Base-by-base conservation (phyloP, 2,888 invertebrate genomes). In the Exephanes ischioxanthus region DNA sequence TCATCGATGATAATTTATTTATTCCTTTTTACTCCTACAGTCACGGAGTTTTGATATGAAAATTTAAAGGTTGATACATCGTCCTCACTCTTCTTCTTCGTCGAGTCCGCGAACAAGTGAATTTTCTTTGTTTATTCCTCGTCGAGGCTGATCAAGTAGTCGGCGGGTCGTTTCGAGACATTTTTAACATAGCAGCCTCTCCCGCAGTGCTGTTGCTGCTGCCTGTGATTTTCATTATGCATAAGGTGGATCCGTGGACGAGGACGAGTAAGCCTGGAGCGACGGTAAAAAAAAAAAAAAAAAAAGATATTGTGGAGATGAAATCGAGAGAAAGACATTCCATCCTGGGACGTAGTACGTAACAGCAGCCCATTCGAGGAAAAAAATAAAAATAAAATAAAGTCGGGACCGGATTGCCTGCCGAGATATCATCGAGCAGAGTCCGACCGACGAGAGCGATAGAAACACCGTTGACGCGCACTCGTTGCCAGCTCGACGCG, bases 211-310 rank as follows among this genome's bases (percentile, higher is more conserved):
- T 67, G 53, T 9, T 3, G 53, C 53, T 3, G 22, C 53, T 4
- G 48, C 5, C 51, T 22, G 61, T 37, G 61, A 61, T 79, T 79
- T 79, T 79, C 61, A 79, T 79, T 79, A 79, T 79, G 71, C 79
- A 79, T 79, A 71, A 71, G 71, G 71, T 48, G 71, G 53, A 51
- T 37, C n/a, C 71, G 63, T 41, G 22, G 37, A 58, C 79, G 71
- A 45, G 58, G 37, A 79, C 45, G 37, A 30, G 48, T 14, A 30
- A 33, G 14, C 51, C 22, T 30, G 45, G 14, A 30, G 61, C 33
- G 11, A 16, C 48, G 71, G 61, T 53, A 53, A 63, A 66, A 14
- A 63, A 41, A 51, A 71, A 79, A 51, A 14, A 71, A 41, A 51
- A 71, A 63, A 19, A 16, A 71, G 37, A 48, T 30, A 58, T 33